Conservation (phyloP, 2,888 invertebrate species). For the Zygothrica quintamaculata region DNA sequence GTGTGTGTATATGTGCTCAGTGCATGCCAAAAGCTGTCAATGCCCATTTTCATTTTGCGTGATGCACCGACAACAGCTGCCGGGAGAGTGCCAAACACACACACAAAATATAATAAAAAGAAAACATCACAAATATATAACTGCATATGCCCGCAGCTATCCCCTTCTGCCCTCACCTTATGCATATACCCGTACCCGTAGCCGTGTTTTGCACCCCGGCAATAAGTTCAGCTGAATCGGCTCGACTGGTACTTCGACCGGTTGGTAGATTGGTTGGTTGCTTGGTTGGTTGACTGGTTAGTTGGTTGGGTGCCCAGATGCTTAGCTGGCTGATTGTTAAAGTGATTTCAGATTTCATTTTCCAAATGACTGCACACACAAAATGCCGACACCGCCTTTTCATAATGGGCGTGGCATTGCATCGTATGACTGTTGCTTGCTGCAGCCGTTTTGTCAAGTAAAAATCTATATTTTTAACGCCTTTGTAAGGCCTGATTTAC, state of each 20-base stretch:
- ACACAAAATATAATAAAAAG: neutral
- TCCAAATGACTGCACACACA: constrained; percentile 70
- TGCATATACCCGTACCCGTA: no score
- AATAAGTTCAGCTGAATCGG: constrained; percentile 38
- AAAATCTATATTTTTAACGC: constrained; percentile 20
- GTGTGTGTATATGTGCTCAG: constrained; percentile 20
- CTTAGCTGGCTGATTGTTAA: constrained; percentile 50
- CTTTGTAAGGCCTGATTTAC: constrained; percentile 14
- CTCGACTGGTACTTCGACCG: constrained; percentile 26
- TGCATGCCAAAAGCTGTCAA: constrained; percentile 47
- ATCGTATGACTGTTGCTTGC: constrained; percentile 18
- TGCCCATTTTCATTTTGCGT: constrained; percentile 41
- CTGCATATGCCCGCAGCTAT: constrained; percentile 16
- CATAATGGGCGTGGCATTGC: constrained; percentile 30
- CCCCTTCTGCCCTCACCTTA: neutral
- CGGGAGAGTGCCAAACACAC: constrained; percentile 32
- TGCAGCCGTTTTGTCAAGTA: constrained; percentile 6
- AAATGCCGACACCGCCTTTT: constrained; percentile 38
- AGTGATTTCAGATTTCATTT: constrained; percentile 74
- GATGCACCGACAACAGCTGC: constrained; percentile 59
- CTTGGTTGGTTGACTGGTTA: no score
- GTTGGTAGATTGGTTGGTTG: constrained; percentile 14
- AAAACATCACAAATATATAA: neutral
- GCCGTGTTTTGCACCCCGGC: constrained; percentile 6
- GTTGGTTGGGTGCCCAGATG: constrained; percentile 2